These are phyloP conservation scores for Malurus cyaneus DNA, from an alignment of 2,113 vertebrate species.

Conservation along the genomic window DNA sequence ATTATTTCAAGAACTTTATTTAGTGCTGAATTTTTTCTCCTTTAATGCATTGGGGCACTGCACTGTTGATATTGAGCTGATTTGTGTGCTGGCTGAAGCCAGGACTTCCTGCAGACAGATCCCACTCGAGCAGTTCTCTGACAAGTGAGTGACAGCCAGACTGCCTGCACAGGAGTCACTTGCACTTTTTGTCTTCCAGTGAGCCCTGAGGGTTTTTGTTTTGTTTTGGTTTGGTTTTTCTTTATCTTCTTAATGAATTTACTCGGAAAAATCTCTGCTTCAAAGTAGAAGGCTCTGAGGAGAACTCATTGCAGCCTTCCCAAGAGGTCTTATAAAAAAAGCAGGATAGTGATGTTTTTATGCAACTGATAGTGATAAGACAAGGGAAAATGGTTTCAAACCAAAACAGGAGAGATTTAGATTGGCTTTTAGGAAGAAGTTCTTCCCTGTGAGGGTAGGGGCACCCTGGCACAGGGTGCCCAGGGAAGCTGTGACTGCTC, in stretches of 20 bases:
- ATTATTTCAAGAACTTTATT: neutral
- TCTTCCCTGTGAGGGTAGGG: fast-evolving
- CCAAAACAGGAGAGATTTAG: neutral
- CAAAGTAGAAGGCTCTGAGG: neutral
- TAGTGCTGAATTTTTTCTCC: neutral
- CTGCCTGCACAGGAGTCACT: neutral
- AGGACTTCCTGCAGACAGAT: neutral
- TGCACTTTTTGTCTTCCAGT: neutral
- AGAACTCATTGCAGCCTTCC: neutral
- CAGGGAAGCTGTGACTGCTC: neutral
- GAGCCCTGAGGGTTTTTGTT: neutral
- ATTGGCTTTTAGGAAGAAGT: neutral
- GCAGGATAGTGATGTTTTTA: neutral
- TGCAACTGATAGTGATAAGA: neutral
- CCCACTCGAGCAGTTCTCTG: neutral
- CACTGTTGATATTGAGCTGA: neutral
- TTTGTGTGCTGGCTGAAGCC: neutral
- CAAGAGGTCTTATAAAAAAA: neutral
- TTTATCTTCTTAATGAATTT: neutral
- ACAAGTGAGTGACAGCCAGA: neutral
- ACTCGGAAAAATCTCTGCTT: neutral
- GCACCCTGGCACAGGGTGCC: neutral
- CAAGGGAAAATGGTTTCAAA: neutral
- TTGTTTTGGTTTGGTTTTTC: neutral
- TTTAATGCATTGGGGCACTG: neutral